Base-by-base conservation (phyloP, 2,797 vertebrate species). In the Sarcoramphus papa region DNA sequence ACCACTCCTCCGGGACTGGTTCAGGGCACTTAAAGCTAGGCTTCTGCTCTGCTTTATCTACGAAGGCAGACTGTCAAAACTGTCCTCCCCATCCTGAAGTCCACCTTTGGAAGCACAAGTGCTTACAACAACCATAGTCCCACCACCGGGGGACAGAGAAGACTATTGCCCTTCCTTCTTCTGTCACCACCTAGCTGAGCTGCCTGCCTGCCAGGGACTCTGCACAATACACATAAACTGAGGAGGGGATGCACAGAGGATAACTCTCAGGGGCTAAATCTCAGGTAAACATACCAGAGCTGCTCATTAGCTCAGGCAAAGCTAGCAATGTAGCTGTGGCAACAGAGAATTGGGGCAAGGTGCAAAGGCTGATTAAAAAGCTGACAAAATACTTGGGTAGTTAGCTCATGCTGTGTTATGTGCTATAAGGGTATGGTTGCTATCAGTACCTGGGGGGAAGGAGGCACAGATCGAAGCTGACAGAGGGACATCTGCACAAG, bases 291-390 rank as follows among this genome's bases (percentile, higher is more conserved):
- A 87, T 68, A 80, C n/a, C 64, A 85, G 87, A 92, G 60, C 70
- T 85, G 56, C 74, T 88, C 75, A 64, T 87, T 89, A 87, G 67
- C 86, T 79, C 43, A 70, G 19, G 25, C 64, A 93, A 88, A 92
- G 56, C 60, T 85, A 85, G 50, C 77, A 89, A 27, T 30, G 51
- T 88, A 83, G 45, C 81, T 90, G 95, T 91, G 76, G 87, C 90
- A 88, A 85, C 87, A 91, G 62, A 72, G 56, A 88, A 92, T 75
- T 90, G 21, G 76, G n/a, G 35, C 96, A 96, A 96, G 69, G 95
- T 91, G 82, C 93, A 96, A 95, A 96, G 92, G 64, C 64, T 90
- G 57, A 93, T 90, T 31, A 88, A 96, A 94, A 96, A 88, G 53
- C 45, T 53, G 81, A 94, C 92, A 92, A 93, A 96, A 92, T 91